Evolutionary conservation across 2,888 invertebrate genomes (phyloP).

Genomic region (Coecobrya sp.): DNA sequence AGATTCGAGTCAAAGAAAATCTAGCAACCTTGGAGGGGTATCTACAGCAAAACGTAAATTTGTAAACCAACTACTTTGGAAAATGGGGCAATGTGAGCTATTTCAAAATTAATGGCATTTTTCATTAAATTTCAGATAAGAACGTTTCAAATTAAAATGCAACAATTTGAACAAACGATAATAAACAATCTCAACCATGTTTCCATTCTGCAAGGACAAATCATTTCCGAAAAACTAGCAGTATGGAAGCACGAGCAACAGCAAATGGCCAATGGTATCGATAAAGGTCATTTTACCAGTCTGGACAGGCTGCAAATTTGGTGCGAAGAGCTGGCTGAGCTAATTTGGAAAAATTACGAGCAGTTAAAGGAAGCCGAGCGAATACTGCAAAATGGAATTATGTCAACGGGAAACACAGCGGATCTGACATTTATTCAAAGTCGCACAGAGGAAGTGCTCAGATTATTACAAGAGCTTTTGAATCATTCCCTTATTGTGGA

Average conservation of each 20-base stretch:
- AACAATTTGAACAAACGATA: slow-evolving; percentile 57
- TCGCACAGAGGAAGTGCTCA: slow-evolving; percentile 57
- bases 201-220: slow-evolving; percentile 61
- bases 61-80: neutral
- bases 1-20: slow-evolving; percentile 22
- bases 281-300: slow-evolving; percentile 21
- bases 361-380: slow-evolving; percentile 79
- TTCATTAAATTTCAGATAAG: slow-evolving; percentile 61
- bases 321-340: slow-evolving; percentile 77
- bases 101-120: neutral
- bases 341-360: slow-evolving; percentile 73
- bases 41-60: slow-evolving; percentile 70
- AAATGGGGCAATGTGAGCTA: neutral
- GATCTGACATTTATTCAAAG: slow-evolving; percentile 70
- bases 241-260: slow-evolving; percentile 82
- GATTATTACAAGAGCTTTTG: slow-evolving; percentile 64
- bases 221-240: slow-evolving; percentile 65
- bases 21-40: slow-evolving; percentile 41
- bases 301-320: slow-evolving; percentile 76
- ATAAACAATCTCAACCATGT: slow-evolving; percentile 57
- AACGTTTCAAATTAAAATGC: slow-evolving; percentile 56
- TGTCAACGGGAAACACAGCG: slow-evolving; percentile 56
- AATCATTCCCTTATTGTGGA: slow-evolving; percentile 79
- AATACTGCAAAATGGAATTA: slow-evolving; percentile 56
- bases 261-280: slow-evolving; percentile 78